Percentiles rank a stretch among this genome's conserved stretches.
These are phyloP conservation scores for Acromyrmex charruanus DNA, from an alignment of 1,140 invertebrate genomes.

Conservation along the genomic window DNA sequence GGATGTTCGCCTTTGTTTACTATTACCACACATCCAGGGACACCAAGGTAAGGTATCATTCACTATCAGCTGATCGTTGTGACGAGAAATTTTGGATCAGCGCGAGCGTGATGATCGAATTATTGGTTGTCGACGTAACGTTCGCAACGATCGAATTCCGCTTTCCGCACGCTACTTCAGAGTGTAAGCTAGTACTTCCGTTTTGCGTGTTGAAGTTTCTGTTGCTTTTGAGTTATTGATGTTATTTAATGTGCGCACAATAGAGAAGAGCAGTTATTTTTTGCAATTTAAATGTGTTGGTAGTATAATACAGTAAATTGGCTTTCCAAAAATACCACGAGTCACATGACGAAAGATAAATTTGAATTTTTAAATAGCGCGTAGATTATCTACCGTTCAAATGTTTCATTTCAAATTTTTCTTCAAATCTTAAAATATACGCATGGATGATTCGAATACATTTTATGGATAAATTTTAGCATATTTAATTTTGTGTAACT, in stretches of 20 bases:
- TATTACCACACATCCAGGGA: slow-evolving; percentile 87
- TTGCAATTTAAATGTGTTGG: neutral
- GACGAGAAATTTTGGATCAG: neutral
- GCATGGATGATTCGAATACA: neutral
- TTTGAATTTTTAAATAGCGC: neutral
- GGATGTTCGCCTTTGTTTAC: slow-evolving; percentile 88
- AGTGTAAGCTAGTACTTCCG: too few relatives aligned
- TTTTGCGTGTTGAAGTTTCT: neutral
- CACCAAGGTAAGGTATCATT: slow-evolving; percentile 80
- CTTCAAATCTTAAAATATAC: neutral
- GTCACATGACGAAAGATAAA: neutral
- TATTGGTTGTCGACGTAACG: neutral
- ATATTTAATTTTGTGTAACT: neutral
- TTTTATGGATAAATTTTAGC: neutral
- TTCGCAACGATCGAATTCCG: neutral
- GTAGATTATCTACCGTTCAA: too few relatives aligned
- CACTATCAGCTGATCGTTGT: slow-evolving; percentile 6
- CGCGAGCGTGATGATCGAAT: neutral
- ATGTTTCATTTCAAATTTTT: neutral
- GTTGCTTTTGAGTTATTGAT: neutral
- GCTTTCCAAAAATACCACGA: neutral
- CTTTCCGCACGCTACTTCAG: neutral
- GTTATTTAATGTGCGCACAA: neutral
- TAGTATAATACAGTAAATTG: neutral
- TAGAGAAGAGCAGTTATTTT: neutral